Conservation (phyloP, 2,888 invertebrate genomes). For the Nephrotoma appendiculata region DNA sequence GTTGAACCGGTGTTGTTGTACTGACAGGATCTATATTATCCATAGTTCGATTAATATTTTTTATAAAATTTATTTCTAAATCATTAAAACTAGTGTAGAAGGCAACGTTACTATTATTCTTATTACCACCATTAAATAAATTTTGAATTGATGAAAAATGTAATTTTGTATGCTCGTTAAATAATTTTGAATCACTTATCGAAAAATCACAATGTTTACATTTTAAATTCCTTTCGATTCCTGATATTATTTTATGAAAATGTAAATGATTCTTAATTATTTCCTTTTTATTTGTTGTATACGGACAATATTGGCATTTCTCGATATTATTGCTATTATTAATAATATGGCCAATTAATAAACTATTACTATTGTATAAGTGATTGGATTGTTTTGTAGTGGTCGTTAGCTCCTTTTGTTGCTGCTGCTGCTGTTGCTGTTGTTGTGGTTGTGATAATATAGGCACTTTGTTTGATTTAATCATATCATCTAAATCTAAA, state of each 20-base stretch:
- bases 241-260: constrained; percentile 50
- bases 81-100: constrained; percentile 29
- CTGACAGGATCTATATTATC: neutral
- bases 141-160: constrained; percentile 43
- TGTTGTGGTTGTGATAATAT: neutral
- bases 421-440: neutral
- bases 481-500: constrained; percentile 13
- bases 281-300: constrained; percentile 55
- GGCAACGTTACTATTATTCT: constrained; percentile 17
- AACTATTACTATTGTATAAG: neutral
- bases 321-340: constrained; percentile 16
- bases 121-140: constrained; percentile 1
- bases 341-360: constrained; percentile 11
- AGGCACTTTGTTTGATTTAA: constrained; percentile 14
- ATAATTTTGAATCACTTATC: constrained; percentile 54
- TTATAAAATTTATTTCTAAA: constrained; percentile 26
- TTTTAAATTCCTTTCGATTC: constrained; percentile 41
- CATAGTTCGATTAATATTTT: constrained; percentile 7
- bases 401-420: constrained; percentile 23
- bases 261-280: constrained; percentile 60
- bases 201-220: constrained; percentile 76
- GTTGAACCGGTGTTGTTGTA: neutral
- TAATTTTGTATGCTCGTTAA: constrained; percentile 64
- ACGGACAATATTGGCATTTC: constrained; percentile 64
- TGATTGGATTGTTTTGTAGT: neutral